phyloP scores from a whole-genome alignment of 2,888 invertebrate genomes.

The Eristalis intricaria region DNA sequence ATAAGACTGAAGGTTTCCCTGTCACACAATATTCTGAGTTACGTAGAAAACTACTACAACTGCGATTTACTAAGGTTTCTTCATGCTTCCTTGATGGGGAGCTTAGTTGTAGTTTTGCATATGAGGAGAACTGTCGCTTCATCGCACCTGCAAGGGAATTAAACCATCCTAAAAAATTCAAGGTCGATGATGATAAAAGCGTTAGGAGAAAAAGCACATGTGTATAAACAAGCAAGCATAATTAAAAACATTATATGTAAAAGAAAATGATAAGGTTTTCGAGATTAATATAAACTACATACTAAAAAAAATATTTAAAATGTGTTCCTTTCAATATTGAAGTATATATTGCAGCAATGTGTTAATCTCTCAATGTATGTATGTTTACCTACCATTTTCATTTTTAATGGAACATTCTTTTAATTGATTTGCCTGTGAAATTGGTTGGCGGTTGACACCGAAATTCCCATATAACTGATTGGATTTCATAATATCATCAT shows the following conservation, averaged over 20 bases:
- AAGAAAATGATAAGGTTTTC: background rate
- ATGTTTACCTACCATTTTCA: constrained; percentile 73
- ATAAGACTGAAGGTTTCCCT: constrained; percentile 26
- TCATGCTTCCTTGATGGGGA: constrained; percentile 72
- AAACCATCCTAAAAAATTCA: constrained; percentile 83
- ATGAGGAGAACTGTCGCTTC: constrained; percentile 91
- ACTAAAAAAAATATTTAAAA: background rate
- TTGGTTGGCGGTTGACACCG: constrained; percentile 7
- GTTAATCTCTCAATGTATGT: background rate
- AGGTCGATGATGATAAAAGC: constrained; percentile 49
- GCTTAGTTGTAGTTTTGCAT: constrained; percentile 89
- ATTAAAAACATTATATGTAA: background rate
- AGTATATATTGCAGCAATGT: background rate
- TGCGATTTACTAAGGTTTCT: constrained; percentile 5
- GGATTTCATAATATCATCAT: constrained; percentile 34
- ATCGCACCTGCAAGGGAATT: constrained; percentile 86
- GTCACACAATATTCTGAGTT: constrained; percentile 25
- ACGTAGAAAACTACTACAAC: constrained; percentile 16
- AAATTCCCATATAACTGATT: constrained; percentile 43
- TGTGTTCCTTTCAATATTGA: background rate
- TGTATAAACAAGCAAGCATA: constrained; percentile 29
- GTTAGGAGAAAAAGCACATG: constrained; percentile 50
- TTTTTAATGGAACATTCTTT: constrained; percentile 73
- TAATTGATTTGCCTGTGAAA: constrained; percentile 16
- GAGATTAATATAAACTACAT: background rate